phyloP scores from a whole-genome alignment of 1,140 invertebrate species.

The Pollicipes pollicipes region DNA sequence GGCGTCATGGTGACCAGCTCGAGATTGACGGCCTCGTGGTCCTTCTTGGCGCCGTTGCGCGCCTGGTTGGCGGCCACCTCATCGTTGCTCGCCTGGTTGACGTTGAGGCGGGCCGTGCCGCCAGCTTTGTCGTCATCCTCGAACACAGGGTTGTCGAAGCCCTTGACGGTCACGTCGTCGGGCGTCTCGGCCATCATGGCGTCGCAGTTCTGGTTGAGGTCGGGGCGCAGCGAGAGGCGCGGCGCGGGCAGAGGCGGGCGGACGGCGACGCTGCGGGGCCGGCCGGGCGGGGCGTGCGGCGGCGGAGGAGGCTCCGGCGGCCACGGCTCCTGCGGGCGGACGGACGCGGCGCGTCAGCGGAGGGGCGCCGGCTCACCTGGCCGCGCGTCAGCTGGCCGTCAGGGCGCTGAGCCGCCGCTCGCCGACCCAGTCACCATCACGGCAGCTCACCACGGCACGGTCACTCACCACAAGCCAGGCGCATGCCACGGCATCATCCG shows the following conservation, averaged over 20 bases:
- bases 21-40: background rate
- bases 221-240: background rate
- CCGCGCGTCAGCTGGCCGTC: too few relatives aligned
- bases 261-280: too few relatives aligned
- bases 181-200: background rate
- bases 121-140: background rate
- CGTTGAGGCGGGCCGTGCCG: background rate
- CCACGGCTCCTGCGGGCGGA: background rate
- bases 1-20: slow-evolving; percentile 1
- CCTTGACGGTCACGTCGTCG: background rate
- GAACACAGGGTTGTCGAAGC: background rate
- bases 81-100: background rate
- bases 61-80: background rate
- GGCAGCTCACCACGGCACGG: too few relatives aligned
- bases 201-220: background rate
- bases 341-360: too few relatives aligned
- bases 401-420: too few relatives aligned
- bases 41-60: background rate
- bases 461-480: too few relatives aligned
- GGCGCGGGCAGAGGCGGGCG: background rate
- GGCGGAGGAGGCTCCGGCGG: background rate
- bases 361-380: too few relatives aligned
- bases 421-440: too few relatives aligned
- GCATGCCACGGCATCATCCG: too few relatives aligned
- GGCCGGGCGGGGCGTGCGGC: too few relatives aligned